Conservation (phyloP, 2,888 invertebrate species). For the Drosophila cracens region DNA sequence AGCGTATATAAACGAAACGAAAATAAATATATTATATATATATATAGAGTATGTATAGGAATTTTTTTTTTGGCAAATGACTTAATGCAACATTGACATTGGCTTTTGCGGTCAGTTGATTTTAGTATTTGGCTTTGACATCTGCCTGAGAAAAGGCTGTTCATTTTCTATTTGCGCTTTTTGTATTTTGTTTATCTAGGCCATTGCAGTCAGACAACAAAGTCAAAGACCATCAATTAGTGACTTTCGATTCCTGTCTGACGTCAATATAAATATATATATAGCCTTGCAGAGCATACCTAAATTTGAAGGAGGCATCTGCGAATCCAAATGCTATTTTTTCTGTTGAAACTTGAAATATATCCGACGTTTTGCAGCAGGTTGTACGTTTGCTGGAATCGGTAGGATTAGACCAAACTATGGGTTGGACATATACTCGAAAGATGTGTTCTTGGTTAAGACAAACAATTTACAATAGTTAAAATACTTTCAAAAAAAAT, state of each 20-base stretch:
- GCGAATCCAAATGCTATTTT: background rate
- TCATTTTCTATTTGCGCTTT: conserved; percentile 10
- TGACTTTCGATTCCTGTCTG: conserved; percentile 17
- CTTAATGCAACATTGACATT: conserved; percentile 77
- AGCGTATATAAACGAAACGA: conserved; percentile 32
- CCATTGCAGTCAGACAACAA: conserved; percentile 24
- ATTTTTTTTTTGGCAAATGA: conserved; percentile 61
- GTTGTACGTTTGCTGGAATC: background rate
- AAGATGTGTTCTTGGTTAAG: background rate
- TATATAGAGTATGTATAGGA: conserved; percentile 13
- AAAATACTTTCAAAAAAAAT: background rate
- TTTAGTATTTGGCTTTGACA: conserved; percentile 64
- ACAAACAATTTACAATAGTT: background rate
- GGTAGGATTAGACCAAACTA: background rate
- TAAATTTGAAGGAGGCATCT: background rate
- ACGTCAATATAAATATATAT: conserved; percentile 8
- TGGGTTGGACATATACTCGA: background rate
- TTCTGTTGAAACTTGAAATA: background rate
- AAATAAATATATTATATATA: conserved; percentile 9
- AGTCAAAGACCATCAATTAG: conserved; percentile 17
- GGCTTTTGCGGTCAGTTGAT: conserved; percentile 60
- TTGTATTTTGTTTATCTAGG: conserved; percentile 23
- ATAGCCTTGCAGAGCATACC: background rate
- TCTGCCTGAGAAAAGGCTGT: conserved; percentile 59
- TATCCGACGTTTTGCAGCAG: background rate